These are phyloP conservation scores for Eilema griseolum DNA, from an alignment of 2,888 invertebrate genomes.

Conservation along the genomic window DNA sequence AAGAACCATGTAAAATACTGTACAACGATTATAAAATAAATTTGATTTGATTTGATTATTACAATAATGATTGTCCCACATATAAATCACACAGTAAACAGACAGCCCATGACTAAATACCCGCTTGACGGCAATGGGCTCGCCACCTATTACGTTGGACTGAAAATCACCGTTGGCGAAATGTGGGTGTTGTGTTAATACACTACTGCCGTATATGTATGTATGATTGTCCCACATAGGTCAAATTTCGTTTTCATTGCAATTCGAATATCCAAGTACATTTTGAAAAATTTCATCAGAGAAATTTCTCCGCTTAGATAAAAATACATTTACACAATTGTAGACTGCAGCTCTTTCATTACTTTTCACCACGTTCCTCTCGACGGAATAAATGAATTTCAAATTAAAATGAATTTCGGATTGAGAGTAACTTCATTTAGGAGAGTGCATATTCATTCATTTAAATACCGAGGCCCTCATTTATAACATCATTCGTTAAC, in stretches of 20 bases:
- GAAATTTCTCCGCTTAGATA: slow-evolving; percentile 1
- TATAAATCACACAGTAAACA: no score
- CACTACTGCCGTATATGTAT: no score
- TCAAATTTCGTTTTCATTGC: background rate
- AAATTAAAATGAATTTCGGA: slow-evolving; percentile 7
- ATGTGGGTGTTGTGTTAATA: no score
- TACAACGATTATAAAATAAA: no score
- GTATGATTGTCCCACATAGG: background rate
- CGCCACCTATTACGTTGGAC: no score
- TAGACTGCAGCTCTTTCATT: slow-evolving; percentile 3
- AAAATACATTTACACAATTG: slow-evolving; percentile 4
- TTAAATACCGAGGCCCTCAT: background rate
- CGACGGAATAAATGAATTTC: background rate
- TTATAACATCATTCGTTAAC: background rate
- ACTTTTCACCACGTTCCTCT: background rate
- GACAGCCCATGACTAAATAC: no score
- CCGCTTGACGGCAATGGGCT: no score
- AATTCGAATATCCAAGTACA: background rate
- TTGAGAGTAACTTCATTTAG: slow-evolving; percentile 7
- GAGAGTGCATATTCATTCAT: slow-evolving; percentile 8
- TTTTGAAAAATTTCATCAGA: background rate
- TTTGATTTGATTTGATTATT: no score
- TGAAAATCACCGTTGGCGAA: no score
- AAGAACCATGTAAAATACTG: no score
- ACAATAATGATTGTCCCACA: background rate